These are phyloP conservation scores for Zelostemma sp. DNA, from an alignment of 1,140 invertebrate species.

Conservation along the genomic window DNA sequence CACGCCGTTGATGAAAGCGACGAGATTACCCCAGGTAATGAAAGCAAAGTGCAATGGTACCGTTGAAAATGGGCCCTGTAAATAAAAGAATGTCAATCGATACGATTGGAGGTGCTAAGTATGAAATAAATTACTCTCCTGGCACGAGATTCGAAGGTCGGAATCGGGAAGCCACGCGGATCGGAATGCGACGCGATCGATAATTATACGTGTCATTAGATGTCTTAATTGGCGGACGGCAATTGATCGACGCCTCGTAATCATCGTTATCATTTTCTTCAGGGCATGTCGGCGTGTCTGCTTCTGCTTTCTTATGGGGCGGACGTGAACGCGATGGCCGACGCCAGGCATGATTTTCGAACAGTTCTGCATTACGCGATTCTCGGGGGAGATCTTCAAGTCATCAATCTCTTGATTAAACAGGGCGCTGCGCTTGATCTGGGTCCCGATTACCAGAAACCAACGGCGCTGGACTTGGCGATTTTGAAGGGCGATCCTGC, in stretches of 20 bases:
- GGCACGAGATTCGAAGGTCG: background rate
- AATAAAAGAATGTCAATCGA: background rate
- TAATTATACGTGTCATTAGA: background rate
- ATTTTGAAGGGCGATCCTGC: constrained; percentile 84
- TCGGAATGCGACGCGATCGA: no score
- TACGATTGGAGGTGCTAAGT: background rate
- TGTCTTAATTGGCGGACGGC: background rate
- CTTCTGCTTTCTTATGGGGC: constrained; percentile 84
- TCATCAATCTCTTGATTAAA: constrained; percentile 85
- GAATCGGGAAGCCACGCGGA: constrained; percentile 5
- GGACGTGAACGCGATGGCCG: constrained; percentile 85
- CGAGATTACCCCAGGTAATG: constrained; percentile 79
- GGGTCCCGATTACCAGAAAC: constrained; percentile 79
- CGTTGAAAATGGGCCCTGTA: no score
- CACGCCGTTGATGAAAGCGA: constrained; percentile 90
- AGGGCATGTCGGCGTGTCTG: constrained; percentile 84
- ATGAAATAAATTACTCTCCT: background rate
- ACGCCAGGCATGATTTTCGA: constrained; percentile 83
- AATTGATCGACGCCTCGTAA: background rate
- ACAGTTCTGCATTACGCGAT: constrained; percentile 92
- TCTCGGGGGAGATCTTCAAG: constrained; percentile 81
- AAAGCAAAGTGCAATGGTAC: no score
- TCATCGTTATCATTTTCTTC: constrained; percentile 14
- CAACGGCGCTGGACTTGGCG: constrained; percentile 85
- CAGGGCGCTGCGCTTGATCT: constrained; percentile 80